Evolutionary conservation across 2,113 vertebrate genomes (phyloP), one percentile per base, ranked within the genome.

Genomic region (Odobenus rosmarus): DNA sequence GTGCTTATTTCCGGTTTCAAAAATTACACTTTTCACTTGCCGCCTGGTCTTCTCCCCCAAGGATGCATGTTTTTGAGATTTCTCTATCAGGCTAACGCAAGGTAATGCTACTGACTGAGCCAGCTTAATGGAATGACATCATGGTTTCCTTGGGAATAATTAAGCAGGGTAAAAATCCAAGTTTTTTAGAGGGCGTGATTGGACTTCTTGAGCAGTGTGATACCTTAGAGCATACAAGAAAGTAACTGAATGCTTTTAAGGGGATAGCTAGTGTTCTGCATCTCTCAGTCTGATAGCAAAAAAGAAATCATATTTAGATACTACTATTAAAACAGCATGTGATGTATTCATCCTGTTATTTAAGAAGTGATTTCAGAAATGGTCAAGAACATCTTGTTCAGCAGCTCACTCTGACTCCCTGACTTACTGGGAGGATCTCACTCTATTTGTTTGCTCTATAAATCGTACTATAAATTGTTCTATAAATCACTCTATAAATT

Each of bases 341-440:
- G 42, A 51, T 55, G 2, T 82, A 33, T 62, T 49, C 36, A 76
- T 71, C 76, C 33, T 61, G 1, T 85, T 39, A 21, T 76, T 88
- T 53, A 84, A 81, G 55, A 93, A 81, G 26, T 49, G 13, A 64
- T 77, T 82, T 85, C 95, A 88, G 85, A 81, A 90, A 85, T 81
- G 85, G 57, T 79, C n/a, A 80, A 0, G 57, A 49, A 46, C 42
- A 4, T 81, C 64, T 88, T 57, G 79, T 74, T 94, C 10, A 31
- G 57, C 46, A 72, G 36, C 36, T 93, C 69, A 33, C n/a, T 55
- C 10, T 13, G 16, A 49, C n/a, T 51, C n/a, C 62, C 62, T 15
- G 31, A 46, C 36, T 59, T 90, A 42, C 53, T 24, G 16, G 79
- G 90, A 91, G 31, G 90, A 87, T 81, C 72, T 84, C 42, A 8